phyloP scores from a whole-genome alignment of 2,113 vertebrate genomes.

The Chaetura pelagica region DNA sequence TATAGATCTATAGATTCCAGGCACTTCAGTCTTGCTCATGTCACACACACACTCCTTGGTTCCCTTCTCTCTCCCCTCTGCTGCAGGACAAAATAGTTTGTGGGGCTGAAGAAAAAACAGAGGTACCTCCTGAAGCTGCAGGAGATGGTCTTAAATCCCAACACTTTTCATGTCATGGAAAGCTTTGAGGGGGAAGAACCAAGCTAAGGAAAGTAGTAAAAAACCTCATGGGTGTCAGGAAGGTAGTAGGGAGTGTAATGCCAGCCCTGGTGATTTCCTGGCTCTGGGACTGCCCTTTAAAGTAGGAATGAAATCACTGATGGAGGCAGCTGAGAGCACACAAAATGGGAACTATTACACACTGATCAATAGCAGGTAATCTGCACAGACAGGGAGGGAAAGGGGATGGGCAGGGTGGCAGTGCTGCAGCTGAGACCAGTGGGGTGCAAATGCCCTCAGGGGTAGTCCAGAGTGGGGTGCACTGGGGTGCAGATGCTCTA shows the following conservation, averaged over 20 bases:
- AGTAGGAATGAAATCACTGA: background rate
- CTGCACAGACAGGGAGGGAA: background rate
- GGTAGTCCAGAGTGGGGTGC: fast-evolving
- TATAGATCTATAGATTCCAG: background rate
- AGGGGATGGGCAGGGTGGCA: fast-evolving
- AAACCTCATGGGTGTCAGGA: background rate
- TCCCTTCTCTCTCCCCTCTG: background rate
- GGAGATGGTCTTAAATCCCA: slow-evolving; percentile 42
- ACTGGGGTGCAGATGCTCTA: no score
- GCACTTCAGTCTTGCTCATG: background rate
- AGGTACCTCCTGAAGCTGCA: slow-evolving; percentile 28
- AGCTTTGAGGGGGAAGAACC: background rate
- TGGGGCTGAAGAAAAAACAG: background rate
- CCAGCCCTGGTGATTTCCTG: background rate
- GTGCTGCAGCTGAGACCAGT: fast-evolving
- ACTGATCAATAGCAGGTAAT: background rate
- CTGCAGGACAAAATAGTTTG: background rate
- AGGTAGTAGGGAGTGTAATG: background rate
- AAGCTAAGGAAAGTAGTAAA: background rate
- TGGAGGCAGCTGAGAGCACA: background rate
- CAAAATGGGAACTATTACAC: background rate
- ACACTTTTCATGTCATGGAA: background rate
- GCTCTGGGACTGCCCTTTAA: background rate
- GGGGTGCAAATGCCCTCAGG: background rate
- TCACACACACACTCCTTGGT: background rate